Base-by-base conservation (phyloP, 2,888 invertebrate species). In the Amorpha juglandis region DNA sequence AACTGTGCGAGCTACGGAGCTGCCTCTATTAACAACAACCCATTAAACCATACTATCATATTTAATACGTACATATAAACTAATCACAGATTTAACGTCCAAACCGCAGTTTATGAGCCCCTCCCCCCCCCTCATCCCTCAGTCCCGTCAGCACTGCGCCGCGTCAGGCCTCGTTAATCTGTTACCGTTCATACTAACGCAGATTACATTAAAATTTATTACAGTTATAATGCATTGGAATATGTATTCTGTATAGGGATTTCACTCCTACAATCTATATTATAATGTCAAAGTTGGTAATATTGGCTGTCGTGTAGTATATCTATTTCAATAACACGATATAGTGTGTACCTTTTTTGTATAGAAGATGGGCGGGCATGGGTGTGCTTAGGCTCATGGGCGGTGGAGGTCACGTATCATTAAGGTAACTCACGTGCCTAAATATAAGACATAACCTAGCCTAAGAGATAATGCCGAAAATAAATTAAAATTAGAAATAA, bases 1-100 rank as follows among this genome's bases (percentile, higher is more conserved):
- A 48, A 48, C n/a, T 48, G 1, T 3, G 45, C 12, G 45, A 45
- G 14, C 38, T 16, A 4, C 19, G 50, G 16, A n/a, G n/a, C n/a
- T n/a, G 19, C 50, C 2, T 16, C 19, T 2, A 19, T 19, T 50
- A 19, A 33, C 52, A 14, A 51, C 14, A 12, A 58, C 42, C 19
- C 42, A 58, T 58, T 58, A 58, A 58, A 14, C 58, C 42, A 12
- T 19, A 19, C 58, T 12, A 19, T 12, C 58, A 58, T 58, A 58
- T 58, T 58, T 58, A 58, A 58, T 42, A 19, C n/a, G 33, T 35
- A 53, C 58, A 58, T 58, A 58, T 58, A 58, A 58, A 58, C 58
- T 58, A 58, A 58, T 58, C 58, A 42, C 58, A 19, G 42, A 42
- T 58, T 58, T 42, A 58, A 19, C 55, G 11, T 58, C 42, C 58